These are phyloP conservation scores for Rhimphoctona megacephalus DNA, from an alignment of 2,888 invertebrate genomes.

Conservation along the genomic window DNA sequence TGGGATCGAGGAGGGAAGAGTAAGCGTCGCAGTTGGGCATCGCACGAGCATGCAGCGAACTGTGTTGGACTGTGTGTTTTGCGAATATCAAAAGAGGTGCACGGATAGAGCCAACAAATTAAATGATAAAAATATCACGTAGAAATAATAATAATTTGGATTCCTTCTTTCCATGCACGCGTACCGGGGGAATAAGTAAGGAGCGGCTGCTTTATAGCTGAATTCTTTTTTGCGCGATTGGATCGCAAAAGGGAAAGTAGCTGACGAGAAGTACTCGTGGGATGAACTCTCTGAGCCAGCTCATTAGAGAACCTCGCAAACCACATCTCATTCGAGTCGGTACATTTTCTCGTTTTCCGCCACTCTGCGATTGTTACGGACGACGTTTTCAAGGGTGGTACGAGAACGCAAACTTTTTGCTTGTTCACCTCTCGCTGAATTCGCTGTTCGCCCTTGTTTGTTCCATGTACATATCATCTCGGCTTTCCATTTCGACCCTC, in stretches of 20 bases:
- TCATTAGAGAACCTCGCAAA: slow-evolving; percentile 67
- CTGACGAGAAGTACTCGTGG: slow-evolving; percentile 24
- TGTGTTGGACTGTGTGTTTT: not conserved
- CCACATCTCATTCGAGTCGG: slow-evolving; percentile 61
- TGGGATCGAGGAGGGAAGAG: too few relatives aligned
- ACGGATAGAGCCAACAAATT: not conserved
- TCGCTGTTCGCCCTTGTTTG: slow-evolving; percentile 55
- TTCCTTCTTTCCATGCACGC: not conserved
- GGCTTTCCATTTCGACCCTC: slow-evolving; percentile 28
- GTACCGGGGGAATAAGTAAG: not conserved
- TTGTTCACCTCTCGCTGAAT: slow-evolving; percentile 64
- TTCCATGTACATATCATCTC: slow-evolving; percentile 39
- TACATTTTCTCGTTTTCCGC: slow-evolving; percentile 58
- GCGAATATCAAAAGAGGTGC: not conserved
- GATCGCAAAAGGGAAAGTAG: slow-evolving; percentile 24
- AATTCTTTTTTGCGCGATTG: slow-evolving; percentile 26
- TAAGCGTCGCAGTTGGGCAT: too few relatives aligned
- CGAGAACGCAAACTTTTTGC: slow-evolving; percentile 54
- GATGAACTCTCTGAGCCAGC: slow-evolving; percentile 47
- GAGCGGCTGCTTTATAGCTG: not conserved
- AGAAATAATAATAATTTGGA: not conserved
- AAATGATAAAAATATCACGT: not conserved
- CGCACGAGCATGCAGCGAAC: too few relatives aligned
- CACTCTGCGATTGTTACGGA: slow-evolving; percentile 45
- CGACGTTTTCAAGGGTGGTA: slow-evolving; percentile 15